Evolutionary conservation across 1,140 invertebrate species (phyloP).

Genomic region (Trichomalopsis sarcophagae): DNA sequence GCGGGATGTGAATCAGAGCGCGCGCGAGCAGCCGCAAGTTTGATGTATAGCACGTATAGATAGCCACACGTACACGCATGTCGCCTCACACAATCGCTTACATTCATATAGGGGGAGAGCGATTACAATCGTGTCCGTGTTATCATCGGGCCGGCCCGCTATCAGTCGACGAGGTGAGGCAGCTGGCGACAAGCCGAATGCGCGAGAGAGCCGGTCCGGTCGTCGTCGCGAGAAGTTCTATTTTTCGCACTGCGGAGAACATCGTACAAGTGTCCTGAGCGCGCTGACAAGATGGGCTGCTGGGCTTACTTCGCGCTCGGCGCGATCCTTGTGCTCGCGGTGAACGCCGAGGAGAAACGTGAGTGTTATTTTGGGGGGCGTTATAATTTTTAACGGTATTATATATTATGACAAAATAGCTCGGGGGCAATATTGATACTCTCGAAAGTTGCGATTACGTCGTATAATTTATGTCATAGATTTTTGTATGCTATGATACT

Average conservation of each 20-base stretch:
- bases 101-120: not conserved
- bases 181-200: not conserved
- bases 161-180: not conserved
- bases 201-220: too few relatives aligned
- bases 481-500: too few relatives aligned
- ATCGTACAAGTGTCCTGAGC: not conserved
- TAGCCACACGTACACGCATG: not conserved
- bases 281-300: not conserved
- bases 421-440: too few relatives aligned
- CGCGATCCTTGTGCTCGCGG: conserved; percentile 29
- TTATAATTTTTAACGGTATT: too few relatives aligned
- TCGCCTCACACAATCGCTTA: not conserved
- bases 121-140: not conserved
- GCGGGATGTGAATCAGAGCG: not conserved
- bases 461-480: too few relatives aligned
- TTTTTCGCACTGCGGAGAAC: not conserved
- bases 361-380: not conserved
- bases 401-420: too few relatives aligned
- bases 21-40: not conserved
- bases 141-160: not conserved
- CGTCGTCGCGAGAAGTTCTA: not conserved
- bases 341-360: conserved; percentile 37
- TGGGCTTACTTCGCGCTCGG: conserved; percentile 25
- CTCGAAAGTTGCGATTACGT: too few relatives aligned
- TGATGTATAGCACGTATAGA: not conserved